Conservation (phyloP, 1,140 invertebrate species). For the Hermetia illucens region DNA sequence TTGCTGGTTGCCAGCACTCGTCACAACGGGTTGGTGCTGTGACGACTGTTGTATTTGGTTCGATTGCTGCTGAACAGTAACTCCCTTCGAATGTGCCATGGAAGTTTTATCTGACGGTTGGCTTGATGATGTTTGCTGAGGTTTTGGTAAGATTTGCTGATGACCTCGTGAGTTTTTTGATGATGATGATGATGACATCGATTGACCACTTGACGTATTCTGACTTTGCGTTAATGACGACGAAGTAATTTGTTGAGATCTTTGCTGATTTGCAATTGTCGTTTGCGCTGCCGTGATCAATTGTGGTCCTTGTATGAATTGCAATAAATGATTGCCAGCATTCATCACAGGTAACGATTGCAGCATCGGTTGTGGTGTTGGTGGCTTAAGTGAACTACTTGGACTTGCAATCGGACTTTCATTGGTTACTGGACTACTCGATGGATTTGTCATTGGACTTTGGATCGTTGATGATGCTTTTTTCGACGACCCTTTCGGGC, state of each 20-base stretch:
- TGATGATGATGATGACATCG: not conserved
- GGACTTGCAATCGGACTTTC: constrained; percentile 26
- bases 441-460: constrained; percentile 24
- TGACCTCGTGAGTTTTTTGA: not conserved
- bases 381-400: constrained; percentile 7
- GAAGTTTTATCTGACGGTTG: constrained; percentile 2
- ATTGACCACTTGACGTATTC: not conserved
- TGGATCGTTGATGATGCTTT: constrained; percentile 18
- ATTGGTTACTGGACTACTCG: constrained; percentile 27
- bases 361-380: constrained; percentile 2
- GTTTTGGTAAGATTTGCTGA: constrained; percentile 5
- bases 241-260: constrained; percentile 3
- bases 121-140: not conserved
- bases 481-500: constrained; percentile 28
- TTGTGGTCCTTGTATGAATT: constrained; percentile 1
- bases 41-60: constrained; percentile 23
- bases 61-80: constrained; percentile 6
- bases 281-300: not conserved
- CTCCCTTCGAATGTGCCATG: constrained; percentile 6
- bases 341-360: constrained; percentile 2
- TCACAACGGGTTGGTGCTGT: constrained; percentile 15
- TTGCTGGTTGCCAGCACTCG: constrained; percentile 9
- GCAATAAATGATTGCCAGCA: constrained; percentile 2
- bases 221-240: not conserved
- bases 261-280: not conserved